These are phyloP conservation scores for Diacarnus erythraeanus DNA, from an alignment of 37 sponge, comb jelly and placozoan species.

Conservation along the genomic window DNA sequence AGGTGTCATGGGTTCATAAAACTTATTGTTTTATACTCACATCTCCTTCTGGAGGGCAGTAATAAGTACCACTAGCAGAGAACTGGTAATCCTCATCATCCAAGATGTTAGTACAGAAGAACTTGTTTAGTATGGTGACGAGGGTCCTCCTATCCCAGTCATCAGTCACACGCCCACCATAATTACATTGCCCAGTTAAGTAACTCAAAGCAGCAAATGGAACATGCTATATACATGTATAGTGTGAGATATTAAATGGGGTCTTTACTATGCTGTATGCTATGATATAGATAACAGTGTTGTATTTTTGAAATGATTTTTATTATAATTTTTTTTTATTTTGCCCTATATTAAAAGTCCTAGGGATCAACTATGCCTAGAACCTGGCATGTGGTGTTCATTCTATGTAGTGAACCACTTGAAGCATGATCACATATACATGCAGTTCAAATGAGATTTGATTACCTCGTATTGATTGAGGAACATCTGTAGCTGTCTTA, in stretches of 20 bases:
- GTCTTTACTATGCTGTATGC: not conserved
- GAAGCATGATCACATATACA: too few species aligned
- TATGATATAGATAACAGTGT: not conserved
- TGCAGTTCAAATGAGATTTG: too few species aligned
- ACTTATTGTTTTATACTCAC: constrained; percentile 63
- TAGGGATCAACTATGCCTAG: too few species aligned
- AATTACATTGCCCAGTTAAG: constrained; percentile 99
- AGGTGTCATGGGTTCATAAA: too few species aligned
- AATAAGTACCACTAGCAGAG: constrained; percentile 92
- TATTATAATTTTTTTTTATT: too few species aligned
- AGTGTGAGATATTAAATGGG: not conserved
- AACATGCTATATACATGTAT: constrained; percentile 67
- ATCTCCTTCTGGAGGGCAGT: constrained; percentile 88
- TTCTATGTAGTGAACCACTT: too few species aligned
- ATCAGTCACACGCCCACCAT: constrained; percentile 99
- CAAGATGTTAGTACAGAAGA: constrained; percentile 85
- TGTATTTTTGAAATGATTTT: not conserved
- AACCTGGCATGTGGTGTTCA: too few species aligned
- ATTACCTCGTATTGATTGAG: constrained; percentile 98
- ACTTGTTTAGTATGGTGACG: constrained; percentile 94
- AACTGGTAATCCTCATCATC: constrained; percentile 66
- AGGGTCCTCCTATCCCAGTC: constrained; percentile 96
- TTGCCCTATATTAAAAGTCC: too few species aligned
- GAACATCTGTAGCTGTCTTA: constrained; percentile 96
- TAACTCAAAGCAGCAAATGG: constrained; percentile 94